phyloP scores from a whole-genome alignment of 2,113 vertebrate genomes.

The Chamaetylas fuelleborni region DNA sequence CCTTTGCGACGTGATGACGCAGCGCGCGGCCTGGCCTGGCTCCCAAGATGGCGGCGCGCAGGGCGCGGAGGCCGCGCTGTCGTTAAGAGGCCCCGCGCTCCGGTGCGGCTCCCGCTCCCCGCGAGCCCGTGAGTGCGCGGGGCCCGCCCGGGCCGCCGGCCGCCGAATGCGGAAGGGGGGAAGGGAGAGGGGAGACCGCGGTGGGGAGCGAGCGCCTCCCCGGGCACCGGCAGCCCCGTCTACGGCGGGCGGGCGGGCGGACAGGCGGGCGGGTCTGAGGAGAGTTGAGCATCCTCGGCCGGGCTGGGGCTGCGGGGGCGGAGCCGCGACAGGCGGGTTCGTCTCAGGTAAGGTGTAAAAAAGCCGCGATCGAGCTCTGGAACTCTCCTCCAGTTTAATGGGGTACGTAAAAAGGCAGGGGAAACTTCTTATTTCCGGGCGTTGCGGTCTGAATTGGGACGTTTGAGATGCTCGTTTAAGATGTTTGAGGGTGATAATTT shows the following conservation, averaged over 20 bases:
- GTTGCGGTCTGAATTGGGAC: accelerated
- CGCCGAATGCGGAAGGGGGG: background rate
- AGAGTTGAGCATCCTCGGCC: background rate
- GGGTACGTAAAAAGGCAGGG: background rate
- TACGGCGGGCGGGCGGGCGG: background rate
- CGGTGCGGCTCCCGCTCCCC: background rate
- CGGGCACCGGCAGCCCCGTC: background rate
- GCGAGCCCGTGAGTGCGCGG: too few relatives aligned
- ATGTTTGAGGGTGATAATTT: background rate
- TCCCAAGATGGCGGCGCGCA: constrained; percentile 61
- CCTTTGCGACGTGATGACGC: background rate
- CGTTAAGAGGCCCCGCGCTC: background rate
- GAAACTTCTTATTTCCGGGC: accelerated
- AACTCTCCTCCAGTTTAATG: background rate
- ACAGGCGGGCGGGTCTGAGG: background rate
- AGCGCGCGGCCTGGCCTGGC: background rate
- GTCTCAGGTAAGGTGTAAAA: background rate
- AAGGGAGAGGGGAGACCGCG: background rate
- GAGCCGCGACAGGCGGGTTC: too few relatives aligned
- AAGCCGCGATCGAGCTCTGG: background rate
- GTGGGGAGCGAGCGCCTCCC: background rate
- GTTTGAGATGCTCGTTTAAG: background rate
- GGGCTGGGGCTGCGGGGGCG: background rate
- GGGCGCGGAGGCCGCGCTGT: background rate
- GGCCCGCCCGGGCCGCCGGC: too few relatives aligned